These are phyloP conservation scores for Nanger granti DNA, from an alignment of 2,113 vertebrate species.

Conservation along the genomic window DNA sequence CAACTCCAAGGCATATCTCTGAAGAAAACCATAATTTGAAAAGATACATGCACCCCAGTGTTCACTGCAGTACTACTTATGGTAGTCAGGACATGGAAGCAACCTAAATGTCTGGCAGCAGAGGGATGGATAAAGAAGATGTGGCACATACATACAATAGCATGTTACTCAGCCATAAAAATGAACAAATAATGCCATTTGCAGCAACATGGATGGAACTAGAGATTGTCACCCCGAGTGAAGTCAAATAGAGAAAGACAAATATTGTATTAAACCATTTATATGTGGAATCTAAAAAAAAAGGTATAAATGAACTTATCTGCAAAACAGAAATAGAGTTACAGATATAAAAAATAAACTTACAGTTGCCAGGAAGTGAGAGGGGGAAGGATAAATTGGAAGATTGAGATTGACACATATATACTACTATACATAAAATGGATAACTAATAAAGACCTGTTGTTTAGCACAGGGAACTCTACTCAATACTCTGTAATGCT, in stretches of 20 bases:
- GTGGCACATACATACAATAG: background rate
- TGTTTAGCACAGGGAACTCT: background rate
- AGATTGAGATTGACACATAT: background rate
- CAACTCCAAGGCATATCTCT: background rate
- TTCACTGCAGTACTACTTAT: background rate
- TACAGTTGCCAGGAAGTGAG: background rate
- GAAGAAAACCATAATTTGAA: background rate
- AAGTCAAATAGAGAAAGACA: background rate
- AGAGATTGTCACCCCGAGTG: background rate
- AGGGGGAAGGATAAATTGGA: background rate
- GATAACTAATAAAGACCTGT: background rate
- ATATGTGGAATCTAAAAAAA: background rate
- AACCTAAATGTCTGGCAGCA: background rate
- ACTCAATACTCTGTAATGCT: background rate
- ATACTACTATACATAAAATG: background rate
- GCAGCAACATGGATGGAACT: background rate
- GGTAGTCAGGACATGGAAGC: background rate
- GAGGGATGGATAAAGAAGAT: background rate
- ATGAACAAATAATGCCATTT: background rate
- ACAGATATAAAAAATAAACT: background rate
- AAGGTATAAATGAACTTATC: background rate
- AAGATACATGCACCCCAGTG: background rate
- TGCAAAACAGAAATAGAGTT: background rate
- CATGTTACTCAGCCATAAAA: background rate
- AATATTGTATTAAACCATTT: background rate